A percentile compares a stretch with the other conserved stretches of the same genome.
phyloP scores from a whole-genome alignment of 37 sponge, comb jelly and placozoan species.

The Diacarnus erythraeanus region DNA sequence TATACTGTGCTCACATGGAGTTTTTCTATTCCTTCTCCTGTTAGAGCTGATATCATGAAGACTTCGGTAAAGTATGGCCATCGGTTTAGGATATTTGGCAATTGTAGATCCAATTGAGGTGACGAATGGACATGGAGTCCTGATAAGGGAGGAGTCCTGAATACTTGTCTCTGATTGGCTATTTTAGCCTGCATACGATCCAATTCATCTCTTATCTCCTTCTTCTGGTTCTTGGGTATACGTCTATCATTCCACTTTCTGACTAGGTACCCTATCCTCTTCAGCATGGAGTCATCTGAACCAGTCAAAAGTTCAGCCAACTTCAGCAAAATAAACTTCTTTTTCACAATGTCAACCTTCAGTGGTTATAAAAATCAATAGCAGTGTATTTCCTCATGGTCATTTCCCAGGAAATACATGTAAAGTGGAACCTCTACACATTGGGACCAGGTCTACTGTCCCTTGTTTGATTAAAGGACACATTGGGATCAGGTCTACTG shows the following conservation, averaged over 20 bases:
- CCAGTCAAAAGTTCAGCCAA: conserved; percentile 31
- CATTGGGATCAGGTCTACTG: too few species aligned
- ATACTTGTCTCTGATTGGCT: neutral
- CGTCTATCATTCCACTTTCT: neutral
- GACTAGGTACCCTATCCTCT: neutral
- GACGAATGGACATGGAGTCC: neutral
- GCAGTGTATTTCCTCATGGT: neutral
- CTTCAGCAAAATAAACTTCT: conserved; percentile 48
- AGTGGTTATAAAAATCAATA: neutral
- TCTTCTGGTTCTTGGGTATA: neutral
- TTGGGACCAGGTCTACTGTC: too few species aligned
- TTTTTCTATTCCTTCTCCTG: conserved; percentile 68
- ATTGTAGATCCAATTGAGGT: neutral
- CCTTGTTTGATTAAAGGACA: too few species aligned
- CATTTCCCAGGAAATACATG: neutral
- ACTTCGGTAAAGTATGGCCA: conserved; percentile 38
- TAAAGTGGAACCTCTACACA: too few species aligned
- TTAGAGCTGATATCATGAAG: conserved; percentile 72
- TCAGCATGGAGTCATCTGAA: neutral
- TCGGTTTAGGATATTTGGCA: neutral
- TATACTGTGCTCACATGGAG: too few species aligned
- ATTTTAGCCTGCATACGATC: neutral
- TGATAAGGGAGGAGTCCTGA: neutral
- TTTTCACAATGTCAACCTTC: conserved; percentile 59
- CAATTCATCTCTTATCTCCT: neutral